Evolutionary conservation across 2,797 vertebrate species (phyloP).

Genomic region (Takifugu ocellatus): DNA sequence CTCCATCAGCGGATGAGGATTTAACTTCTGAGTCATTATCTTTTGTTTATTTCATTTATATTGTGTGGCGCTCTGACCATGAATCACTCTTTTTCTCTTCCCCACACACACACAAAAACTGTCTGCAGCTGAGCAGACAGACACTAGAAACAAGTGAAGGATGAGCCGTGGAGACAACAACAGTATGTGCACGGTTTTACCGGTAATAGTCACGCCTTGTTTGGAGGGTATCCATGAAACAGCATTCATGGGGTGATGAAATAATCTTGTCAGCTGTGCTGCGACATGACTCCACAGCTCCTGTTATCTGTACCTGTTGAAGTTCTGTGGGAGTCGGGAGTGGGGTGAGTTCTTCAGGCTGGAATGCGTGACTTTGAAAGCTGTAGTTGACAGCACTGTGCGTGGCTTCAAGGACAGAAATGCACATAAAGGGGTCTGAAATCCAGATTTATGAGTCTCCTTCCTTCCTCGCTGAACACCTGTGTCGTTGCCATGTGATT

Average conservation of each 20-base stretch:
- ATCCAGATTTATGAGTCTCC: slow-evolving; percentile 18
- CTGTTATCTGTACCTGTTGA: slow-evolving; percentile 18
- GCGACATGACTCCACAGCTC: background rate
- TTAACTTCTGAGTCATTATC: slow-evolving; percentile 45
- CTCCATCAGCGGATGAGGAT: slow-evolving; percentile 12
- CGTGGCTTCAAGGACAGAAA: slow-evolving; percentile 33
- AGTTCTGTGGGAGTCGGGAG: background rate
- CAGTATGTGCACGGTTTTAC: background rate
- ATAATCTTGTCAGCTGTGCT: slow-evolving; percentile 7
- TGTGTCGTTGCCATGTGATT: slow-evolving; percentile 5
- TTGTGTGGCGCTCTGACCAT: slow-evolving; percentile 28
- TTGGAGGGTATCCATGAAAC: background rate
- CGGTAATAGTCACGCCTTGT: background rate
- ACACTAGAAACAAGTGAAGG: slow-evolving; percentile 34
- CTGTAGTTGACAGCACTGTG: slow-evolving; percentile 45
- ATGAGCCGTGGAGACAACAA: slow-evolving; percentile 26
- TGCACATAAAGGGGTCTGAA: slow-evolving; percentile 18
- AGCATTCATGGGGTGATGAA: too few species aligned
- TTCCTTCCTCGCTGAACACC: slow-evolving; percentile 24
- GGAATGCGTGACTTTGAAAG: slow-evolving; percentile 27
- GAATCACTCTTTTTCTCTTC: slow-evolving; percentile 36
- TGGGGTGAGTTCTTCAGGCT: slow-evolving; percentile 2
- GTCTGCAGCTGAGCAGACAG: slow-evolving; percentile 33
- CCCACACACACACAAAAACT: slow-evolving; percentile 9
- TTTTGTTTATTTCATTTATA: slow-evolving; percentile 37